Evolutionary conservation across 53 echinoderm and acorn worm genomes (phyloP).

Genomic region (Luidia sarsii): DNA sequence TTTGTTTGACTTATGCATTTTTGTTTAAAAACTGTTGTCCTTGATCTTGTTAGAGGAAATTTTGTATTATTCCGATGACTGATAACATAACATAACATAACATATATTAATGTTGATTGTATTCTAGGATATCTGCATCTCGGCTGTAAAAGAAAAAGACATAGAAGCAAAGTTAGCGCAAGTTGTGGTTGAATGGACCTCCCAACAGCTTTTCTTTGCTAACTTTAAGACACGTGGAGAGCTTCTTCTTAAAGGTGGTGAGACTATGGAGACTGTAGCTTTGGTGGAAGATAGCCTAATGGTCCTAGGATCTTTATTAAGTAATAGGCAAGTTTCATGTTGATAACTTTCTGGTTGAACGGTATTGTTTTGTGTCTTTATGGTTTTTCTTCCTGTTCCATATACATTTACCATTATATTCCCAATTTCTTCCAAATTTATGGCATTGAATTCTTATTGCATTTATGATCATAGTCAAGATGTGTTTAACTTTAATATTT

Average conservation of each 20-base stretch:
- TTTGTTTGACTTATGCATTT: too few relatives aligned
- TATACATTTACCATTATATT: too few relatives aligned
- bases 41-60: not conserved
- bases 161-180: slow-evolving; percentile 96
- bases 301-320: slow-evolving; percentile 95
- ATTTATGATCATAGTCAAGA: too few relatives aligned
- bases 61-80: not conserved
- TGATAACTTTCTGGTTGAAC: too few relatives aligned
- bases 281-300: slow-evolving; percentile 99
- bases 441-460: too few relatives aligned
- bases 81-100: not conserved
- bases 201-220: slow-evolving; percentile 79
- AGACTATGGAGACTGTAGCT: slow-evolving; percentile 90
- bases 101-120: not conserved
- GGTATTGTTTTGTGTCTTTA: too few relatives aligned
- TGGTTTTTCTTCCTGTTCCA: too few relatives aligned
- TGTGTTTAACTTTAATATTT: too few relatives aligned
- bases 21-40: too few relatives aligned
- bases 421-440: too few relatives aligned
- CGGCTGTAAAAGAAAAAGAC: slow-evolving; percentile 97
- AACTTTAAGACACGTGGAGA: slow-evolving; percentile 94
- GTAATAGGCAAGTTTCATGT: slow-evolving; percentile 71
- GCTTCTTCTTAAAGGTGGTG: slow-evolving; percentile 88
- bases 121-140: slow-evolving; percentile 94
- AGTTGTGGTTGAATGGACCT: slow-evolving; percentile 93